A percentile compares a stretch with the other conserved stretches of the same genome.
phyloP scores from a whole-genome alignment of 2,113 vertebrate genomes.

The Corythornis madagascariensis region DNA sequence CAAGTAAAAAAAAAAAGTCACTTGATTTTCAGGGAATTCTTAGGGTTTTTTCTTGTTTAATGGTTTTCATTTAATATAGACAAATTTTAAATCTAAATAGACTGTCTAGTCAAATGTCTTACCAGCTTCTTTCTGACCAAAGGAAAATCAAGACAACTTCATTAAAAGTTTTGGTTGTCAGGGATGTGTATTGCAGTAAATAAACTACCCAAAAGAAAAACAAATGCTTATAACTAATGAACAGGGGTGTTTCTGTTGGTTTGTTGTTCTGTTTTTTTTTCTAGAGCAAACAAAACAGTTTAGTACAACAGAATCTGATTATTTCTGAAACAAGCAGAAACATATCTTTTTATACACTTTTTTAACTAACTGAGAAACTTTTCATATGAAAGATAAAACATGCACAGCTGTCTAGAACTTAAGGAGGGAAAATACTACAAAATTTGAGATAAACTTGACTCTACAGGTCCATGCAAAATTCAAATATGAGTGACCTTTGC shows the following conservation, averaged over 20 bases:
- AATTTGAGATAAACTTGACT: neutral
- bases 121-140: neutral
- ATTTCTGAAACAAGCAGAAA: neutral
- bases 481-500: neutral
- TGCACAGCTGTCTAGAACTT: neutral
- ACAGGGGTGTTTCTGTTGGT: neutral
- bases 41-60: neutral
- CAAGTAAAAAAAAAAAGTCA: neutral
- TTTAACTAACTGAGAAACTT: neutral
- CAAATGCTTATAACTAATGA: neutral
- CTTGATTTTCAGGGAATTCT: neutral
- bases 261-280: neutral
- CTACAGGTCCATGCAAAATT: rapidly evolving
- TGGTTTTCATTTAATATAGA: neutral
- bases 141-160: neutral
- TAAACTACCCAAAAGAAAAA: neutral
- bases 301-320: neutral
- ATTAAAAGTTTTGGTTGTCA: neutral
- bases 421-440: neutral
- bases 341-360: neutral
- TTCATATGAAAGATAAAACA: neutral
- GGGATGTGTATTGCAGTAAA: neutral
- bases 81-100: neutral
- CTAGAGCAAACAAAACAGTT: neutral
- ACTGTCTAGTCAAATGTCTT: neutral